Conservation (phyloP, 92 coral and sea anemone species). For the Montipora capitata region DNA sequence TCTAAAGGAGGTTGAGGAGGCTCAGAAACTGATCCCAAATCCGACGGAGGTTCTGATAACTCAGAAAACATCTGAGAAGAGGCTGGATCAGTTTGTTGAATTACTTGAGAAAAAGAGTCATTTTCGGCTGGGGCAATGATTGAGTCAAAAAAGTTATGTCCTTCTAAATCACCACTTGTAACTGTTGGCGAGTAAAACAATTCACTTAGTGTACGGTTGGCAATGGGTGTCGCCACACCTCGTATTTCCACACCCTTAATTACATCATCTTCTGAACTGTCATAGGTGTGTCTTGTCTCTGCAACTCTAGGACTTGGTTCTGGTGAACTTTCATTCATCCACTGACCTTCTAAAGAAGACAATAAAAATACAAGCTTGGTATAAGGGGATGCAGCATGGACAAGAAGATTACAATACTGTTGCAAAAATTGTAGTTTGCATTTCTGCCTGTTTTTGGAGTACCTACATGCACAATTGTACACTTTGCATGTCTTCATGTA, state of each 20-base stretch:
- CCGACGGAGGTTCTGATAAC: conserved; percentile 32
- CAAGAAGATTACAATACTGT: no score
- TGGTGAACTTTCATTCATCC: conserved; percentile 83
- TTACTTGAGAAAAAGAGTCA: conserved; percentile 61
- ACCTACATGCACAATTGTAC: no score
- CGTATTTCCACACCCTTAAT: conserved; percentile 52
- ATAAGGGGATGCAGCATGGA: neutral
- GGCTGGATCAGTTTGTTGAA: conserved; percentile 18
- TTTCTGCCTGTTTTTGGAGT: no score
- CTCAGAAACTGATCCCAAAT: conserved; percentile 35
- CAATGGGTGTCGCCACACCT: conserved; percentile 49
- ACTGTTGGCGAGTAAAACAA: conserved; percentile 63
- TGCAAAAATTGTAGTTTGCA: no score
- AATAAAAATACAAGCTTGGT: neutral
- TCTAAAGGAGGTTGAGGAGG: conserved; percentile 29
- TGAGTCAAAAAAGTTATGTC: conserved; percentile 93
- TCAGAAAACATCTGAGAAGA: neutral
- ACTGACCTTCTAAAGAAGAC: conserved; percentile 81
- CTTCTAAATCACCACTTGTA: conserved; percentile 62
- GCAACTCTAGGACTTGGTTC: conserved; percentile 39
- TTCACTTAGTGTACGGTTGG: conserved; percentile 81
- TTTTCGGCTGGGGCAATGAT: conserved; percentile 53
- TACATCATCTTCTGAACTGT: conserved; percentile 41
- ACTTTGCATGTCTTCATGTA: no score
- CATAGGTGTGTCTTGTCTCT: conserved; percentile 37